These are phyloP conservation scores for Erinaceus europaeus DNA, from an alignment of 2,113 vertebrate species.

Conservation along the genomic window DNA sequence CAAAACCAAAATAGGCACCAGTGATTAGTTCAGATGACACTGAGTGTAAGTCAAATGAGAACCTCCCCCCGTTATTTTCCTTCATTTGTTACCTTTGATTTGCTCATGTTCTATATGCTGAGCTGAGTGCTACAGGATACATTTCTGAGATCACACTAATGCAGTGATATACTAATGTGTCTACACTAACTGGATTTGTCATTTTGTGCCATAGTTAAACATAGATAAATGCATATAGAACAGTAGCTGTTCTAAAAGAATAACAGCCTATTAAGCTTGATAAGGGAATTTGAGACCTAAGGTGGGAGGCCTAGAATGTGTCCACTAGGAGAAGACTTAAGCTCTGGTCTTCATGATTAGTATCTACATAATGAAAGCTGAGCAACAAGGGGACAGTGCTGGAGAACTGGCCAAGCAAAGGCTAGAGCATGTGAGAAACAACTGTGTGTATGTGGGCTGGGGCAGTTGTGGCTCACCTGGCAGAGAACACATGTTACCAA, in stretches of 20 bases:
- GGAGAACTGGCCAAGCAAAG: background rate
- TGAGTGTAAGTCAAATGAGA: background rate
- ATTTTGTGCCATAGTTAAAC: background rate
- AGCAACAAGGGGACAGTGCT: too few relatives aligned
- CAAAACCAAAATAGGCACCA: background rate
- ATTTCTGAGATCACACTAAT: background rate
- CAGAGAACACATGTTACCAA: too few relatives aligned
- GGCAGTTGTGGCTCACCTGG: too few relatives aligned
- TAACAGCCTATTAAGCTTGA: background rate
- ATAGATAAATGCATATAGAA: background rate
- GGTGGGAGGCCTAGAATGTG: background rate
- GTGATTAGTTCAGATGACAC: background rate
- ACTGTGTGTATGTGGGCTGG: too few relatives aligned
- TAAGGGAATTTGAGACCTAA: background rate
- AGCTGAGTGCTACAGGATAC: background rate
- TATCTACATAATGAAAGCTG: background rate
- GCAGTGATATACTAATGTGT: background rate
- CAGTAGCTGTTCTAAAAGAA: background rate
- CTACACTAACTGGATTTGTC: background rate
- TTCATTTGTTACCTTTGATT: background rate
- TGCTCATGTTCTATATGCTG: background rate
- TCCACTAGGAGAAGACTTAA: background rate
- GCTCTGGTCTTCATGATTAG: background rate
- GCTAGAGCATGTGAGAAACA: background rate
- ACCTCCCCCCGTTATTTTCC: background rate